A percentile compares a stretch with the other conserved stretches of the same genome.
phyloP scores from a whole-genome alignment of 2,113 vertebrate species.

The Sylvia atricapilla region DNA sequence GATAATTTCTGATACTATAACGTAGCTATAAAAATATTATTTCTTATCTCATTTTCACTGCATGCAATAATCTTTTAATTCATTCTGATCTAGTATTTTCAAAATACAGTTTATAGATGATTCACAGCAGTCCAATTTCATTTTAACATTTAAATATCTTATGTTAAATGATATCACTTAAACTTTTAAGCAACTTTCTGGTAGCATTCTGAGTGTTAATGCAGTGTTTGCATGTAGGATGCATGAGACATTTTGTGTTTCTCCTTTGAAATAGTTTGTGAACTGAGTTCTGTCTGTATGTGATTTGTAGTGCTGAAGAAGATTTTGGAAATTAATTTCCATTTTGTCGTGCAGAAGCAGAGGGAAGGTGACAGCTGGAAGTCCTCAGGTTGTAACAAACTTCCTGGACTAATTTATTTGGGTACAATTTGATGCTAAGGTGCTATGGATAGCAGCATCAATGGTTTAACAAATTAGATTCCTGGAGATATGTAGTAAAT shows the following conservation, averaged over 20 bases:
- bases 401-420: conserved; percentile 17
- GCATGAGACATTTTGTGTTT: background rate
- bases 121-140: background rate
- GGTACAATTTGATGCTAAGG: background rate
- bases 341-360: background rate
- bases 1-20: background rate
- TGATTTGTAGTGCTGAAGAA: background rate
- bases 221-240: background rate
- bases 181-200: background rate
- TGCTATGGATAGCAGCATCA: background rate
- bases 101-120: background rate
- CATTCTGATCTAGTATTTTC: background rate
- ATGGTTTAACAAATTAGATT: conserved; percentile 13
- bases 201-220: background rate
- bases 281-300: background rate
- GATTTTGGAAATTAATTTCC: background rate
- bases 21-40: background rate
- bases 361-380: background rate
- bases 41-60: background rate
- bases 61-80: background rate
- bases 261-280: background rate
- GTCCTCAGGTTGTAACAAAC: conserved; percentile 1
- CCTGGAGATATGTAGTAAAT: background rate
- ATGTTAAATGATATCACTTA: background rate
- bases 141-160: background rate